Percentiles rank a stretch among this genome's conserved stretches.
These are phyloP conservation scores for Irena cyanogastra DNA, from an alignment of 2,113 vertebrate species.

Conservation along the genomic window DNA sequence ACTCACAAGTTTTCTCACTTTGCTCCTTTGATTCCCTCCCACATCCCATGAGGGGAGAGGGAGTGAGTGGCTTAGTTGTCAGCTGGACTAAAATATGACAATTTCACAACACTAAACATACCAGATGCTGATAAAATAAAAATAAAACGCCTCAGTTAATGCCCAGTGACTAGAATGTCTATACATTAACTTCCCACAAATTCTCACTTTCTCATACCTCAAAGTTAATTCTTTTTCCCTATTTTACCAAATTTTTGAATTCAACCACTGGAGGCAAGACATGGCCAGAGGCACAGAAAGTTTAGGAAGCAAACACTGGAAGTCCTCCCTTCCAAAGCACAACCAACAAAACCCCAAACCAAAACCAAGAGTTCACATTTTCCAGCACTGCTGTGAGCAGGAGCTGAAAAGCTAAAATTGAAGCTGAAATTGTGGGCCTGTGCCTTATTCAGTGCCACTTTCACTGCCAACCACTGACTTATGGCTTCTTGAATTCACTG, in stretches of 20 bases:
- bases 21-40: neutral
- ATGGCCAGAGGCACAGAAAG: neutral
- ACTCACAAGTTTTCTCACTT: neutral
- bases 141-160: neutral
- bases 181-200: neutral
- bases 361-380: neutral
- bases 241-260: neutral
- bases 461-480: neutral
- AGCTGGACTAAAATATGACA: neutral
- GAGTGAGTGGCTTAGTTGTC: neutral
- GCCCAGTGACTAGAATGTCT: neutral
- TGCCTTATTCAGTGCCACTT: neutral
- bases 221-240: neutral
- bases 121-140: neutral
- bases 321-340: neutral
- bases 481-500: neutral
- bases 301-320: neutral
- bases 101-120: neutral
- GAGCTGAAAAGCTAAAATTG: neutral
- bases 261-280: neutral
- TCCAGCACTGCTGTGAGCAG: neutral
- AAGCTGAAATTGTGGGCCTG: neutral
- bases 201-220: neutral
- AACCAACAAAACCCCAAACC: neutral
- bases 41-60: neutral